Evolutionary conservation across 2,888 invertebrate species (phyloP).

Genomic region (Charanyca ferruginea): DNA sequence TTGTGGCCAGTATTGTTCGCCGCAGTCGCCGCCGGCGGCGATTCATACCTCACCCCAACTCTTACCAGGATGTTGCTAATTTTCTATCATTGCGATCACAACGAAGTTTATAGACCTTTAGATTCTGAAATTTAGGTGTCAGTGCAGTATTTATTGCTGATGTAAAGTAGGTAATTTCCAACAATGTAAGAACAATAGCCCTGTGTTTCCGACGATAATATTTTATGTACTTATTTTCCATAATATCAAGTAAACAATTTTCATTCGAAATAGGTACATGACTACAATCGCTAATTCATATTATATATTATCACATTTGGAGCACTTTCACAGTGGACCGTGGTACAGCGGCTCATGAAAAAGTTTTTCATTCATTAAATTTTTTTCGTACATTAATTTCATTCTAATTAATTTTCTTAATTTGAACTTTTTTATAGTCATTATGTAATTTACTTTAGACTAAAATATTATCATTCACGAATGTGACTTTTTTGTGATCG

Average conservation of each 20-base stretch:
- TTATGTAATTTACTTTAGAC: not conserved
- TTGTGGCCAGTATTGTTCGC: conserved; percentile 79
- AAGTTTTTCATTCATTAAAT: too few relatives aligned
- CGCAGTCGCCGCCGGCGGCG: conserved; percentile 80
- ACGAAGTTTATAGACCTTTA: conserved; percentile 86
- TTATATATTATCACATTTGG: not conserved
- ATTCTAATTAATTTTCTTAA: not conserved
- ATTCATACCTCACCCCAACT: conserved; percentile 88
- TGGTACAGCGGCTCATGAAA: not conserved
- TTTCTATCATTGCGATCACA: conserved; percentile 89
- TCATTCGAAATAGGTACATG: not conserved
- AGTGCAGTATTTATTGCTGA: conserved; percentile 86
- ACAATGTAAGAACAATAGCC: conserved; percentile 50
- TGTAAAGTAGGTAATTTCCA: conserved; percentile 61
- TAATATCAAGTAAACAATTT: conserved; percentile 8
- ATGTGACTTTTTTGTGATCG: too few relatives aligned
- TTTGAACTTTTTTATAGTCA: too few relatives aligned
- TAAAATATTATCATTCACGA: not conserved
- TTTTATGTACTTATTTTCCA: conserved; percentile 15
- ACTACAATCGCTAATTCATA: too few relatives aligned
- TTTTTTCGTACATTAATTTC: too few relatives aligned
- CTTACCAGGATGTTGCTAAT: conserved; percentile 89
- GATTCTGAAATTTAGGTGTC: conserved; percentile 89
- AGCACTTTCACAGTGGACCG: too few relatives aligned
- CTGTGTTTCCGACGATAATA: conserved; percentile 19